phyloP scores from a whole-genome alignment of 2,888 invertebrate genomes.

The Andrena camellia region DNA sequence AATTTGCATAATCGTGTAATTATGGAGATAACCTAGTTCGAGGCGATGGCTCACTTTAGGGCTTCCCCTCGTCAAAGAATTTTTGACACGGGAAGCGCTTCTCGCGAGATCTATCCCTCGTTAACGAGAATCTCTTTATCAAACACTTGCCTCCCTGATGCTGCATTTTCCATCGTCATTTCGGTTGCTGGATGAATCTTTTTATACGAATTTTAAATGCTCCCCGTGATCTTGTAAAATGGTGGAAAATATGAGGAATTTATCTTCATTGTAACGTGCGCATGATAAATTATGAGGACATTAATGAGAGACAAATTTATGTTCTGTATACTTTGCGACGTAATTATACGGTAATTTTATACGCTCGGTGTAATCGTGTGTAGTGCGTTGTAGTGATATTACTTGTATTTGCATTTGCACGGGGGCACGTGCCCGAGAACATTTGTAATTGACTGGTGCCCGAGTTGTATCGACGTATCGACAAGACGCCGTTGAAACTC shows the following conservation, averaged over 20 bases:
- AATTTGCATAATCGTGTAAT: constrained; percentile 64
- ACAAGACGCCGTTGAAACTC: neutral
- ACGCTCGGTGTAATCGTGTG: too few relatives aligned
- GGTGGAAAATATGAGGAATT: neutral
- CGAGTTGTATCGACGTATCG: neutral
- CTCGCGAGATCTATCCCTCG: neutral
- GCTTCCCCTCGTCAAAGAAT: constrained; percentile 6
- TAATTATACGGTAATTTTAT: constrained; percentile 4
- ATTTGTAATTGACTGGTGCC: neutral
- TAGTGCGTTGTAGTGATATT: neutral
- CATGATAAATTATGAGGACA: neutral
- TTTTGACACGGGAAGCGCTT: neutral
- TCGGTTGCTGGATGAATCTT: neutral
- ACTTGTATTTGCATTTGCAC: neutral
- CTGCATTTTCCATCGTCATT: neutral
- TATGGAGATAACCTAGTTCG: constrained; percentile 44
- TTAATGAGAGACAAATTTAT: too few relatives aligned
- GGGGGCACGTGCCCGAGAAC: neutral
- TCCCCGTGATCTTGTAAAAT: neutral
- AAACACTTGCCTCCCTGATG: neutral
- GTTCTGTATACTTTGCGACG: neutral
- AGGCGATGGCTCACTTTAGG: constrained; percentile 8
- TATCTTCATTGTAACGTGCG: neutral
- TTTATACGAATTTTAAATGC: too few relatives aligned
- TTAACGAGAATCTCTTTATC: neutral